Conservation (phyloP, 2,888 invertebrate genomes). For the Chloroclystis v-ata region DNA sequence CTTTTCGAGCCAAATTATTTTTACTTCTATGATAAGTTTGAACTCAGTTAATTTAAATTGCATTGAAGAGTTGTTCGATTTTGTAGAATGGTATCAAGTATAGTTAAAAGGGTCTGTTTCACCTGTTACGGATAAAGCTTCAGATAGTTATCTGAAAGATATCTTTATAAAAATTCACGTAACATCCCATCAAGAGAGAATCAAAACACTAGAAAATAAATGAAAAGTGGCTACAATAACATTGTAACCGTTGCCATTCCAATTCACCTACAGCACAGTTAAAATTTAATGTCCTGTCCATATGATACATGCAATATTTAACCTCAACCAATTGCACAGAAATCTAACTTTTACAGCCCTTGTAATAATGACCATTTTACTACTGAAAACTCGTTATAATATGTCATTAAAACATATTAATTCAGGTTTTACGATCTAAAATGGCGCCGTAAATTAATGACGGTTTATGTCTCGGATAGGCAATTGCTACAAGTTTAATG, state of each 20-base stretch:
- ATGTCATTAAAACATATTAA: conserved; percentile 40
- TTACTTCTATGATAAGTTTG: not conserved
- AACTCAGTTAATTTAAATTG: too few relatives aligned
- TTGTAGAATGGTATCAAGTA: too few relatives aligned
- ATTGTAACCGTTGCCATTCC: not conserved
- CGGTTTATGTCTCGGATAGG: conserved; percentile 23
- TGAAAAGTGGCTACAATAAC: not conserved
- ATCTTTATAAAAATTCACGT: too few relatives aligned
- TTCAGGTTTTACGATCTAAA: conserved; percentile 34
- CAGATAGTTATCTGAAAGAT: too few relatives aligned
- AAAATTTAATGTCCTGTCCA: not conserved
- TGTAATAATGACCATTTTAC: conserved; percentile 34
- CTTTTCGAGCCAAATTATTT: not conserved
- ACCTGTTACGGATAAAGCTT: too few relatives aligned
- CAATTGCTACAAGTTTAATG: conserved; percentile 11
- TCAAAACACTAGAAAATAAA: not conserved
- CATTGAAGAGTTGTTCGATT: too few relatives aligned
- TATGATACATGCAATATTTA: conserved; percentile 4
- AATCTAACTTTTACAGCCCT: conserved; percentile 20
- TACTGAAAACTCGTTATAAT: conserved; percentile 35
- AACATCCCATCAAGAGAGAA: not conserved
- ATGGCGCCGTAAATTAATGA: conserved; percentile 31
- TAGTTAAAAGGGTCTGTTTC: too few relatives aligned
- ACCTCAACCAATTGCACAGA: conserved; percentile 17
- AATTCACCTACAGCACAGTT: not conserved